These are phyloP conservation scores for Pentalonia nigronervosa DNA, from an alignment of 1,140 invertebrate species.

Conservation along the genomic window DNA sequence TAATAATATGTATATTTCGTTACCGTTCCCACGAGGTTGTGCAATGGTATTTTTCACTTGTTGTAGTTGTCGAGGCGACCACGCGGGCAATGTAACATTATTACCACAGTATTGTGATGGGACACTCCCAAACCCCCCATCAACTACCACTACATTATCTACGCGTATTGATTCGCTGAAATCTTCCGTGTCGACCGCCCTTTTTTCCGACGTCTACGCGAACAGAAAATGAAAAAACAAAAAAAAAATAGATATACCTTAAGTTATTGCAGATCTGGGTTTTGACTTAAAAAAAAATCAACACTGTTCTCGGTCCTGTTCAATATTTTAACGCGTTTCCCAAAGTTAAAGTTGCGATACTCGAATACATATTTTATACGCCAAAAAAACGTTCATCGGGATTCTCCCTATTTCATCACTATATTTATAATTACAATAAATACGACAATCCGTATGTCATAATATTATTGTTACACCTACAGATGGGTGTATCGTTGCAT, in stretches of 20 bases:
- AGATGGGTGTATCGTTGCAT: too few species aligned
- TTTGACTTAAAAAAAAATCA: not conserved
- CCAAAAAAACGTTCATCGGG: not conserved
- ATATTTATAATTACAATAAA: not conserved
- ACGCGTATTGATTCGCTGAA: too few species aligned
- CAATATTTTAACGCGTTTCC: not conserved
- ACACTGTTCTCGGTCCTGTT: not conserved
- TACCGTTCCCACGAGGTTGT: not conserved
- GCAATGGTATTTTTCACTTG: conserved; percentile 15
- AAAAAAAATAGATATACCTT: not conserved
- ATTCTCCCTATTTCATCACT: not conserved
- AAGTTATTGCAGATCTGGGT: not conserved
- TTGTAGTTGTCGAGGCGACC: not conserved
- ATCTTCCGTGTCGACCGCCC: too few species aligned
- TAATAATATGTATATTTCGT: conserved; percentile 29
- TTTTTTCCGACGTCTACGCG: not conserved
- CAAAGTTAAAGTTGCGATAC: not conserved
- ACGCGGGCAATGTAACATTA: not conserved
- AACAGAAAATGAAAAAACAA: not conserved
- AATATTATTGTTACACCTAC: not conserved
- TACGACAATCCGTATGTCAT: not conserved
- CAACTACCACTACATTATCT: too few species aligned
- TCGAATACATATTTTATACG: not conserved
- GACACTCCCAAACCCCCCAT: not conserved
- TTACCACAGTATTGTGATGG: conserved; percentile 4